A percentile compares a stretch with the other conserved stretches of the same genome.
Conservation (phyloP, 2,888 invertebrate genomes). For the Drosophila merina region DNA sequence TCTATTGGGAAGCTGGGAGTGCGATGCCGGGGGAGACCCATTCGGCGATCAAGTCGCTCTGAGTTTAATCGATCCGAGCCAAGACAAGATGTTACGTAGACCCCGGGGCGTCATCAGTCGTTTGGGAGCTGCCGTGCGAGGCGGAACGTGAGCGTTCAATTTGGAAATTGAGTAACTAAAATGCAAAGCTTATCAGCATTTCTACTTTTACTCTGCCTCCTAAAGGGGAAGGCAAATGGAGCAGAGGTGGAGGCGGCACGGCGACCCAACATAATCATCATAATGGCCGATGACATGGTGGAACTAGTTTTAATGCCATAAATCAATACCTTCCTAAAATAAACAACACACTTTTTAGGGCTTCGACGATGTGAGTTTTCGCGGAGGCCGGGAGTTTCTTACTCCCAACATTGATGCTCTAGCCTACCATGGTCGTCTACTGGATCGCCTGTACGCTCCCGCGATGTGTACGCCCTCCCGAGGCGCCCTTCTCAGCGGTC, state of each 20-base stretch:
- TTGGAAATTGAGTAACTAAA: conserved; percentile 26
- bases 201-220: conserved; percentile 51
- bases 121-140: conserved; percentile 31
- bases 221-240: conserved; percentile 44
- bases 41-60: conserved; percentile 24
- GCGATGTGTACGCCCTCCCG: conserved; percentile 94
- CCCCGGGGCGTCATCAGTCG: conserved; percentile 44
- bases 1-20: conserved; percentile 2
- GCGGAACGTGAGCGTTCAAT: conserved; percentile 29
- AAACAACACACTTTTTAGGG: conserved; percentile 86
- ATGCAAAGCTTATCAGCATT: conserved; percentile 66
- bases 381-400: conserved; percentile 93
- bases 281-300: conserved; percentile 93
- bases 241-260: conserved; percentile 7
- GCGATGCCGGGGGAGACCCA: conserved; percentile 5
- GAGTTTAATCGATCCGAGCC: conserved; percentile 18
- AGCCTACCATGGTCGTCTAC: conserved; percentile 92
- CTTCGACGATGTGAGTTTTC: conserved; percentile 96
- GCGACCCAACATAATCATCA: conserved; percentile 89
- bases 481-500: conserved; percentile 92
- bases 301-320: conserved; percentile 42
- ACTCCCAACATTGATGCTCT: conserved; percentile 96
- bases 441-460: conserved; percentile 92
- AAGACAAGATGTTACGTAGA: conserved; percentile 30
- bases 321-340: conserved; percentile 8